phyloP scores from a whole-genome alignment of 1,140 invertebrate species.

The Cataglyphis hispanica region DNA sequence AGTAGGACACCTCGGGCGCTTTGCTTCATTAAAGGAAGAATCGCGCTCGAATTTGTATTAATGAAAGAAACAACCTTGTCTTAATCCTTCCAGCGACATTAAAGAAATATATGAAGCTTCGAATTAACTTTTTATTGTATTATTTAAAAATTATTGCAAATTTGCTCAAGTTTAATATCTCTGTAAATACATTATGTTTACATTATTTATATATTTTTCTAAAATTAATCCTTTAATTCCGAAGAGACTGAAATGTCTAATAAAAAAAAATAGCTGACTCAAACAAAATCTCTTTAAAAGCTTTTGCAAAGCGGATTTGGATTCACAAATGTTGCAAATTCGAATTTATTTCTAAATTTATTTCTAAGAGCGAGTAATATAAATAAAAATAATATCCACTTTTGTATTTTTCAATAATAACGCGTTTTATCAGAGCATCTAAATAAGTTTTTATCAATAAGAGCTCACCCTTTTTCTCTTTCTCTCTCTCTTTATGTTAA shows the following conservation, averaged over 20 bases:
- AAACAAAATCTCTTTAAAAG: neutral
- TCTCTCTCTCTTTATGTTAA: neutral
- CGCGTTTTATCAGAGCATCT: neutral
- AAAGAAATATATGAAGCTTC: neutral
- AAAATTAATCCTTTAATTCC: neutral
- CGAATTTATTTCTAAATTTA: slow-evolving; percentile 1
- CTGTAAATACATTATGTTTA: neutral
- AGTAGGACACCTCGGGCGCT: neutral
- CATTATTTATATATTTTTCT: neutral
- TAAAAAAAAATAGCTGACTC: neutral
- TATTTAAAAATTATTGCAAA: neutral
- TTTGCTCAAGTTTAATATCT: neutral
- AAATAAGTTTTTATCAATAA: neutral
- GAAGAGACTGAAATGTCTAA: neutral
- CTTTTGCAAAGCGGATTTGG: neutral
- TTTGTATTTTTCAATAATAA: neutral
- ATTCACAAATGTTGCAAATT: neutral
- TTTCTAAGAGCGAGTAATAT: neutral
- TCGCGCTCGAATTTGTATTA: neutral
- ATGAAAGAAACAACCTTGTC: slow-evolving; percentile 10
- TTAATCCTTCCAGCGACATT: neutral
- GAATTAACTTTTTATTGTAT: neutral
- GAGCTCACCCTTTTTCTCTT: no score
- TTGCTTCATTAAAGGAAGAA: slow-evolving; percentile 1
- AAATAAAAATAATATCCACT: neutral